Evolutionary conservation across 2,797 vertebrate genomes (phyloP), one percentile per base, ranked within the genome.

Genomic region (Helarctos malayanus): DNA sequence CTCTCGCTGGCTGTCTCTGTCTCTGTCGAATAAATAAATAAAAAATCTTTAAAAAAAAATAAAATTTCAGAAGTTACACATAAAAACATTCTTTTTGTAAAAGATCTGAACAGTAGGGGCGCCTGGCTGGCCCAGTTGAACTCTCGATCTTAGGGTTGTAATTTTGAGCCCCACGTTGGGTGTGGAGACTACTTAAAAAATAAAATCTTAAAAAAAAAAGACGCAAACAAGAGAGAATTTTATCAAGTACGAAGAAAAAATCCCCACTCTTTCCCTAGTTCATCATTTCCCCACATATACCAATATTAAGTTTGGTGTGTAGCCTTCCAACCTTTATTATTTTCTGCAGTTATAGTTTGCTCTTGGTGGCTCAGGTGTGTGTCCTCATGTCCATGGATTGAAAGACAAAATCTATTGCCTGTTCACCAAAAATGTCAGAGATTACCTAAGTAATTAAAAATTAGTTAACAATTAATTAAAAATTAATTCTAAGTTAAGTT

Each of bases 401-500:
- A 92, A 91, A 89, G 91, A 45, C 52, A 91, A 86, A 94, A 82
- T 82, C 73, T 65, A 76, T 27, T 29, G 10, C 9, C 52, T 27
- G 35, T n/a, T 56, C 23, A 38, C 32, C 32, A 49, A 45, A 86
- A 96, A 75, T 76, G 25, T 87, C 59, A 92, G 86, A 75, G 80
- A 71, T 79, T 57, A 84, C 94, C 41, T 73, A 92, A 90, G 38
- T 35, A 81, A 80, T 88, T 89, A 52, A 49, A 68, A 68, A 35
- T 68, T 35, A 68, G n/a, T 35, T 68, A 11, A 35, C 23, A 83
- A 93, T 76, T 65, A 85, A 93, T 83, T 94, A 86, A 61, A 65
- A 41, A 89, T 85, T 81, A 80, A 85, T 92, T 94, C 25, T 69
- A 86, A 81, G 32, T 81, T 73, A 94, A 75, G 4, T 73, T 76